These are phyloP conservation scores for Gavia stellata DNA, from an alignment of 2,113 vertebrate genomes.

Conservation along the genomic window DNA sequence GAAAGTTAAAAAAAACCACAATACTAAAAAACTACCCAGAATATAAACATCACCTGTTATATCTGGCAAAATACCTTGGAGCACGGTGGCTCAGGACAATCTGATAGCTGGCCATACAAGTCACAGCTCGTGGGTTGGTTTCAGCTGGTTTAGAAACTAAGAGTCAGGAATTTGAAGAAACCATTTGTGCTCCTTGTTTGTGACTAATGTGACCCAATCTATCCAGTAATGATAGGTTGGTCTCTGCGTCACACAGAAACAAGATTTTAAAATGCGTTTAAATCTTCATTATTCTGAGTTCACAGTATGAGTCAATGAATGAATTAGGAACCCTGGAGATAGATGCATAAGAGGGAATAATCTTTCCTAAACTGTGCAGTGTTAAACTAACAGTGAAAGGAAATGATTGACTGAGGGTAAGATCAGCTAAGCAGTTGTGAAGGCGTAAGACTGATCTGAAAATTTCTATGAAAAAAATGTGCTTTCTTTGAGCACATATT, in stretches of 20 bases:
- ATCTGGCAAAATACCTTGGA: background rate
- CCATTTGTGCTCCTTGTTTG: background rate
- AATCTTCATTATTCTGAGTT: background rate
- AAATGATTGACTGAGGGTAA: background rate
- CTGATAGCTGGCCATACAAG: background rate
- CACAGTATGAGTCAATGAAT: background rate
- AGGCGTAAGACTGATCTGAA: background rate
- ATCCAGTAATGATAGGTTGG: background rate
- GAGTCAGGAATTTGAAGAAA: background rate
- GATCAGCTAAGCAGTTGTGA: background rate
- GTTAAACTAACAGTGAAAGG: background rate
- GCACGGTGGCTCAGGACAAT: background rate
- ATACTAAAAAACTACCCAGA: background rate
- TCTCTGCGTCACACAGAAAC: background rate
- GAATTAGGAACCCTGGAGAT: background rate
- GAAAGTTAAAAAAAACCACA: background rate
- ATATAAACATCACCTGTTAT: background rate
- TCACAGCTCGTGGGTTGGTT: background rate
- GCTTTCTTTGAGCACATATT: background rate
- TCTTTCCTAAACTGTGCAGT: background rate
- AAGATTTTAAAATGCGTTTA: background rate
- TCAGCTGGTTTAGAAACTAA: background rate
- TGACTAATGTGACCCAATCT: background rate
- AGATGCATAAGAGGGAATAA: background rate
- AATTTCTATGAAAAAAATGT: background rate